phyloP scores from a whole-genome alignment of 30 jellyfish, hydroid and myxozoan genomes.

The Turritopsis rubra region DNA sequence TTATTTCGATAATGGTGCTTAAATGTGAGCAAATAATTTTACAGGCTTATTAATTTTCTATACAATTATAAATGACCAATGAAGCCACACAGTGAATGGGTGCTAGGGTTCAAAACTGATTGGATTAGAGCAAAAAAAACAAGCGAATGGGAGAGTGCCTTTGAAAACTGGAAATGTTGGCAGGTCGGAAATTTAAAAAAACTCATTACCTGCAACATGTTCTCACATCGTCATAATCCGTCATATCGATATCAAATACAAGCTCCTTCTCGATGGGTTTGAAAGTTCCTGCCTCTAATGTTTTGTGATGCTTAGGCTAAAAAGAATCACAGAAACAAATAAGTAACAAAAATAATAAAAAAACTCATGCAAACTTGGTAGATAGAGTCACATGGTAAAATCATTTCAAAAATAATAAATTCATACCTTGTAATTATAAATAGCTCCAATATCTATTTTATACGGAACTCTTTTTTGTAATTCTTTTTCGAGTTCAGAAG shows the following conservation, averaged over 20 bases:
- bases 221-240: conserved; percentile 97
- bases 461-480: conserved; percentile 74
- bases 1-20: too few relatives aligned
- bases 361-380: too few relatives aligned
- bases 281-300: conserved; percentile 55
- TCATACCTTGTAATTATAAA: conserved; percentile 62
- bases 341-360: background rate
- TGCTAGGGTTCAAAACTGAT: too few relatives aligned
- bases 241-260: conserved; percentile 97
- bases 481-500: conserved; percentile 82
- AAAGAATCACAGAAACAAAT: background rate
- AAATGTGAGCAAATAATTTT: too few relatives aligned
- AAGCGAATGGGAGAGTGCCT: background rate
- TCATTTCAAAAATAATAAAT: background rate
- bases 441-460: conserved; percentile 98
- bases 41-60: too few relatives aligned
- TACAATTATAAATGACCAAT: too few relatives aligned
- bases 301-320: conserved; percentile 87
- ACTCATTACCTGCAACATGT: conserved; percentile 85
- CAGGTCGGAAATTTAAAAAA: background rate
- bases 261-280: conserved; percentile 76
- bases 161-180: background rate
- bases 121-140: too few relatives aligned
- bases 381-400: too few relatives aligned
- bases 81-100: too few relatives aligned